Evolutionary conservation across 2,113 vertebrate genomes (phyloP), one percentile per base, ranked within the genome.

Genomic region (Prionailurus viverrinus): DNA sequence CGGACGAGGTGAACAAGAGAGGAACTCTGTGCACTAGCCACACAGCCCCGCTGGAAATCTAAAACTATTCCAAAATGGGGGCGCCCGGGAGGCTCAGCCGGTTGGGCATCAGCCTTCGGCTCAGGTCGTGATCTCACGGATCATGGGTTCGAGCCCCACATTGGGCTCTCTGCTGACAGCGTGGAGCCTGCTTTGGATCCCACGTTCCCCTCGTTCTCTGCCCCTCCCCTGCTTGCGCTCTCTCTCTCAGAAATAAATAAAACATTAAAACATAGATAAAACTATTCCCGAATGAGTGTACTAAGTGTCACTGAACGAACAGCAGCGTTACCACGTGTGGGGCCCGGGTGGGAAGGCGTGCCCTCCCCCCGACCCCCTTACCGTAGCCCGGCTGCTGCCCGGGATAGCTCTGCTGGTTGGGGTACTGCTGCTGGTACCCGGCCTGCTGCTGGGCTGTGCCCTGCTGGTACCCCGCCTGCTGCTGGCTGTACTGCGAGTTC

Each of bases 401-500:
- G 0, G 99, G 98, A 95, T 99, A 99, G 98, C 99, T 99, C 98
- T 99, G 99, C 91, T 99, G 99, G 95, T 99, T 99, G 89, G 99
- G 99, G 96, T 99, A 99, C 98, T 99, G 99, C 98, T 99, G 99
- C 96, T 99, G 99, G 96, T 99, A 99, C 91, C 99, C 99, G 0
- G 99, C 97, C 97, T 99, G 99, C 97, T 99, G 99, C 97, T 99
- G 99, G 10, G 99, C 98, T 19, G 99, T 98, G 86, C 99, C 99
- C 97, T 99, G 99, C 98, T 99, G 99, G 98, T 99, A 99, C 74
- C 99, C 99, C 11, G 99, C 98, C 98, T 99, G 99, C 98, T 99
- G 99, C 94, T 99, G 99, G 98, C 99, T 99, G 98, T 99, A 99
- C 98, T 99, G 99, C 15, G 99, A 98, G 97, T 99, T 99, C 86